phyloP scores from a whole-genome alignment of 2,888 invertebrate genomes.

The Agrilus biguttatus region DNA sequence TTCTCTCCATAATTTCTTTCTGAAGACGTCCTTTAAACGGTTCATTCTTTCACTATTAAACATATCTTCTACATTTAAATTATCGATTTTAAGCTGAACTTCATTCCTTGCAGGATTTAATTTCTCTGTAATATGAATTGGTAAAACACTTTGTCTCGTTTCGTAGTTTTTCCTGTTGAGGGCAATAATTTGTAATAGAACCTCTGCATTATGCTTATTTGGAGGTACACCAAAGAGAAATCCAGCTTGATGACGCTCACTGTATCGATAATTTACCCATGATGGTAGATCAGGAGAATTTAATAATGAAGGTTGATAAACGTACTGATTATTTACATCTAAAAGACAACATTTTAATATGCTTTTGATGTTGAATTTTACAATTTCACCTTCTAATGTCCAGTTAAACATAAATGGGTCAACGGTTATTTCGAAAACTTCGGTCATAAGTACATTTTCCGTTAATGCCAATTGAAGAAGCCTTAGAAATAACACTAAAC shows the following conservation, averaged over 20 bases:
- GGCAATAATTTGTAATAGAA: slow-evolving; percentile 60
- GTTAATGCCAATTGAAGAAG: slow-evolving; percentile 6
- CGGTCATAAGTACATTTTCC: slow-evolving; percentile 49
- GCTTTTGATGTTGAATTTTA: not conserved
- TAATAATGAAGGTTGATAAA: slow-evolving; percentile 59
- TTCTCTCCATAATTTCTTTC: slow-evolving; percentile 63
- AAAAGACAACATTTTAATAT: not conserved
- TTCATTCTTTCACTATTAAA: slow-evolving; percentile 58
- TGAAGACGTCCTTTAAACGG: slow-evolving; percentile 61
- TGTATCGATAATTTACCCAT: slow-evolving; percentile 77
- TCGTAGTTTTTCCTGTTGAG: slow-evolving; percentile 66
- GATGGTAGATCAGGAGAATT: slow-evolving; percentile 72
- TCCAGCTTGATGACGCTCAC: slow-evolving; percentile 60
- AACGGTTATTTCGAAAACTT: slow-evolving; percentile 66
- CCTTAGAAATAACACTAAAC: slow-evolving; percentile 1
- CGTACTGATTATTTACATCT: slow-evolving; percentile 47
- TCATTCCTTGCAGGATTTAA: slow-evolving; percentile 55
- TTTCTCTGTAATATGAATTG: slow-evolving; percentile 51
- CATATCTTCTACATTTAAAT: slow-evolving; percentile 77
- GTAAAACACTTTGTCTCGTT: slow-evolving; percentile 47
- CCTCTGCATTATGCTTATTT: slow-evolving; percentile 34
- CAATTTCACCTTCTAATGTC: slow-evolving; percentile 49
- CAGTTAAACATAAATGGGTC: slow-evolving; percentile 69
- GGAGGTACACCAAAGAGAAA: slow-evolving; percentile 79
- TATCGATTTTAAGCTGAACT: slow-evolving; percentile 78